These are phyloP conservation scores for Borostomias antarcticus DNA, from an alignment of 2,797 vertebrate genomes.

Conservation along the genomic window DNA sequence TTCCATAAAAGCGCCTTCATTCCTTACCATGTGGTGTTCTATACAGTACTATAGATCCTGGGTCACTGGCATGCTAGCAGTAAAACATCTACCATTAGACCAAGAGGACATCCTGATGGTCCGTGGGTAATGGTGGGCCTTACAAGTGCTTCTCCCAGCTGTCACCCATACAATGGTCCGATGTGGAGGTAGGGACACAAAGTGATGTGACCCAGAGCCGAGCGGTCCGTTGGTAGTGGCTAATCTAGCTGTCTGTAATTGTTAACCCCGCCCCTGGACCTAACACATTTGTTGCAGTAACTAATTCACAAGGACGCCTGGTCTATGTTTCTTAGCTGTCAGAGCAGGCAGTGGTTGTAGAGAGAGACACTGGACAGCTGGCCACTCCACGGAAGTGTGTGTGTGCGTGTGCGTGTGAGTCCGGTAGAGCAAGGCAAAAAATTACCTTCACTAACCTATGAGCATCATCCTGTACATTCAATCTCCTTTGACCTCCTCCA, in stretches of 20 bases:
- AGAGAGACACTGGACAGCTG: conserved; percentile 38
- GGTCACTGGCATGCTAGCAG: background rate
- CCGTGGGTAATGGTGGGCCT: background rate
- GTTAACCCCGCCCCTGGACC: background rate
- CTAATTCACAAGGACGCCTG: conserved; percentile 9
- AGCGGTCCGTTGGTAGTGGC: background rate
- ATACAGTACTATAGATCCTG: background rate
- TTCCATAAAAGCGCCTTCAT: background rate
- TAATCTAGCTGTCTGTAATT: background rate
- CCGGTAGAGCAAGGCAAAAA: background rate
- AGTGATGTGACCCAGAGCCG: background rate
- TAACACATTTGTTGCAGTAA: background rate
- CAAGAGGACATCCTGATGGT: background rate
- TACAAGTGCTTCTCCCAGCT: background rate
- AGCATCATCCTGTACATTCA: background rate
- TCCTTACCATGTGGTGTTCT: background rate
- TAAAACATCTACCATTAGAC: background rate
- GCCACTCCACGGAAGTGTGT: conserved; percentile 28
- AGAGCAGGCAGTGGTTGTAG: conserved; percentile 13
- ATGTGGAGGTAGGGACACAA: background rate
- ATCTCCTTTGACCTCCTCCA: background rate
- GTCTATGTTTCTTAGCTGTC: conserved; percentile 29
- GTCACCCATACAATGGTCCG: background rate
- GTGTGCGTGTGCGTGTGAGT: background rate
- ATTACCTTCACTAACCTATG: background rate